Evolutionary conservation across 1,140 invertebrate genomes (phyloP).

Genomic region (Fragariocoptes setiger): DNA sequence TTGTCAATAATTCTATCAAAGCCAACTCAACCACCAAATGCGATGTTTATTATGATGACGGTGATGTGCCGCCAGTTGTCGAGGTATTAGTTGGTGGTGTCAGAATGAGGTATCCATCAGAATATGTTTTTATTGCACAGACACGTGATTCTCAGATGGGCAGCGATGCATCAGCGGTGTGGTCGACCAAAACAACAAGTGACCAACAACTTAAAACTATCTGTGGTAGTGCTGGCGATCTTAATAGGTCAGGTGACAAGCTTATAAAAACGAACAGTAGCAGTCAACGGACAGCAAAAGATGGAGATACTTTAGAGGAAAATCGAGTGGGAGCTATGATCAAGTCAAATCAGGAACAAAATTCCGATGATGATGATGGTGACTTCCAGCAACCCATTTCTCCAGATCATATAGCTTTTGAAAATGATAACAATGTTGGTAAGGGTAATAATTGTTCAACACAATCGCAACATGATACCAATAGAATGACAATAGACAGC

Average conservation of each 20-base stretch:
- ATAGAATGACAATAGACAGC: too few relatives aligned
- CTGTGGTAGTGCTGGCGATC: too few relatives aligned
- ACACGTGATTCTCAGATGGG: constrained; percentile 27
- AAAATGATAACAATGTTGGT: neutral
- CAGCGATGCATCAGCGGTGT: too few relatives aligned
- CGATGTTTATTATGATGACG: neutral
- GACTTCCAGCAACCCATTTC: neutral
- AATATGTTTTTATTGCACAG: constrained; percentile 66
- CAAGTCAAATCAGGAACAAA: too few relatives aligned
- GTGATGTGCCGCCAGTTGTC: constrained; percentile 8
- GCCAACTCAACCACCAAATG: neutral
- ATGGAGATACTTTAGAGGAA: too few relatives aligned
- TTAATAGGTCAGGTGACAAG: neutral
- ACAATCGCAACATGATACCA: neutral
- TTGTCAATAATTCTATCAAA: neutral
- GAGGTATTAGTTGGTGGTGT: constrained; percentile 30
- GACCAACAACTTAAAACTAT: too few relatives aligned
- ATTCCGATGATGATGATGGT: neutral
- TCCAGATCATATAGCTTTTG: neutral
- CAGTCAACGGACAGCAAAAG: too few relatives aligned
- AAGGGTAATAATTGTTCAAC: neutral
- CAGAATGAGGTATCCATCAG: constrained; percentile 68
- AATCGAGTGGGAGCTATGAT: neutral
- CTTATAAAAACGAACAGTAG: neutral
- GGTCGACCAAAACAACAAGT: too few relatives aligned